phyloP scores from a whole-genome alignment of 2,113 vertebrate species.

The Felis chaus region DNA sequence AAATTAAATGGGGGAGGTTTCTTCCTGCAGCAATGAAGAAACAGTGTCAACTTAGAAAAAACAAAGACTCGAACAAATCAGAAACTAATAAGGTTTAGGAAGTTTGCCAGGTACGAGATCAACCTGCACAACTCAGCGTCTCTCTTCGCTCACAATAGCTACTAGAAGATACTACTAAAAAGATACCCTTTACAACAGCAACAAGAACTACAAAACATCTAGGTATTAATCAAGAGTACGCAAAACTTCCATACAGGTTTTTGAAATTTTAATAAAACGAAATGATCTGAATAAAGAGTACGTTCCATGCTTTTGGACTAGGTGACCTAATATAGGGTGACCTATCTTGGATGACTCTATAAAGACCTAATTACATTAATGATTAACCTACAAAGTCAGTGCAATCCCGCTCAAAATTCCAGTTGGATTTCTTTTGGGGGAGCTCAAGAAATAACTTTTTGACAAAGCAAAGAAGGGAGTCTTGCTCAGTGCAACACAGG shows the following conservation, averaged over 20 bases:
- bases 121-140: not conserved
- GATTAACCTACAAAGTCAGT: not conserved
- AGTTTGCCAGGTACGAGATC: not conserved
- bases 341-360: not conserved
- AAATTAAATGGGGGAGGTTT: not conserved
- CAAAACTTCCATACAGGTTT: not conserved
- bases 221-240: not conserved
- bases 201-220: not conserved
- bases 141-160: not conserved
- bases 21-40: not conserved
- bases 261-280: not conserved
- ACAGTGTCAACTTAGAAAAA: not conserved
- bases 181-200: not conserved
- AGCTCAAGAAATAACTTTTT: not conserved
- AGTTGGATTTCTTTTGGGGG: not conserved
- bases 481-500: not conserved
- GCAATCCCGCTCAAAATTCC: not conserved
- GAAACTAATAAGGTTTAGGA: not conserved
- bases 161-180: not conserved
- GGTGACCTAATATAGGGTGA: not conserved
- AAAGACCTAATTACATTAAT: constrained; percentile 8
- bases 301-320: not conserved
- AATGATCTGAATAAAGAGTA: not conserved
- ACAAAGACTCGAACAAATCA: not conserved
- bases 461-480: not conserved